A percentile compares a stretch with the other conserved stretches of the same genome.
Evolutionary conservation across 2,888 invertebrate genomes (phyloP).

Genomic region (Encarsia formosa): DNA sequence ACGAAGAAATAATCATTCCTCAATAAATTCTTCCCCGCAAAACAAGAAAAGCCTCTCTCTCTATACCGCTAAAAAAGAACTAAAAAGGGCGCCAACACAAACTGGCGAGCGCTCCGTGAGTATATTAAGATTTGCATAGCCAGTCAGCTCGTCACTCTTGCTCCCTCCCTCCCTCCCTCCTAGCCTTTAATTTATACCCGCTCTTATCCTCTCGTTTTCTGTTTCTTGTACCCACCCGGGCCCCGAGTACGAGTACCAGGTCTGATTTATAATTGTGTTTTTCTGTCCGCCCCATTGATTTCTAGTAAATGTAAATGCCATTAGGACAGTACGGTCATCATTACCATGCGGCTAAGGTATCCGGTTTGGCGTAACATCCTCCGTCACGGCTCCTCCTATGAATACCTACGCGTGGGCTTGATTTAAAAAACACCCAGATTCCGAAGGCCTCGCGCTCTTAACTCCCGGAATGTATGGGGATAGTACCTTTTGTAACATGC

Average conservation of each 20-base stretch:
- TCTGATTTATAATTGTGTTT: slow-evolving; percentile 37
- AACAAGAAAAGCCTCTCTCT: no score
- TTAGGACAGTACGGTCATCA: slow-evolving; percentile 30
- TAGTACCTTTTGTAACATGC: no score
- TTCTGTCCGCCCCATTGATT: slow-evolving; percentile 34
- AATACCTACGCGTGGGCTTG: no score
- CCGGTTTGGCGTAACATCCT: slow-evolving; percentile 7
- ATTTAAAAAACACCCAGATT: no score
- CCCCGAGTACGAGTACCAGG: background rate
- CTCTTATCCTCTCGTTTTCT: slow-evolving; percentile 29
- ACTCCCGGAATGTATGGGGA: no score
- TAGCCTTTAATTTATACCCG: slow-evolving; percentile 25
- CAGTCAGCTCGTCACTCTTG: slow-evolving; percentile 26
- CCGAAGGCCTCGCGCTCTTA: no score
- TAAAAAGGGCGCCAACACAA: background rate
- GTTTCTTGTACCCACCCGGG: slow-evolving; percentile 8
- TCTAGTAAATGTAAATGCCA: slow-evolving; percentile 39
- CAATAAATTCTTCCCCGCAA: no score
- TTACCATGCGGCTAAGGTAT: slow-evolving; percentile 29
- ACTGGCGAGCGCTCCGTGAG: slow-evolving; percentile 2
- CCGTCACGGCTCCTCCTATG: no score
- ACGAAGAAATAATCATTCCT: no score
- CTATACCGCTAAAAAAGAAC: no score
- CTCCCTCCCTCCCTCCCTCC: slow-evolving; percentile 5
- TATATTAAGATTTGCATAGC: slow-evolving; percentile 28